Conservation (phyloP, 2,888 invertebrate genomes). For the Drosophila acutilabella region DNA sequence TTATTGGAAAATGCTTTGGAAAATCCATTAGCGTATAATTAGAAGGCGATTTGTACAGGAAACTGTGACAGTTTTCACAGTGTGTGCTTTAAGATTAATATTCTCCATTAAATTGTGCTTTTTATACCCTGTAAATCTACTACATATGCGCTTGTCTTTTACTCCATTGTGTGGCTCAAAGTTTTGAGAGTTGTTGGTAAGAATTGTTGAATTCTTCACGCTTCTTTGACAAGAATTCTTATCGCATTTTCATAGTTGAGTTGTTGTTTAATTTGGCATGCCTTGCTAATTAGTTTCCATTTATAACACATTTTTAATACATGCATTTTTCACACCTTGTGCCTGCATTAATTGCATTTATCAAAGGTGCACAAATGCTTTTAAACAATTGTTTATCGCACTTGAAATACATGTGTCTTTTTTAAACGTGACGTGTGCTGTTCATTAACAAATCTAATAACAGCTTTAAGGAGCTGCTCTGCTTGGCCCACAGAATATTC, state of each 20-base stretch:
- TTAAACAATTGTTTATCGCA: constrained; percentile 59
- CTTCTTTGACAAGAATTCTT: constrained; percentile 21
- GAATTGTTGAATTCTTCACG: constrained; percentile 2
- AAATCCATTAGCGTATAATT: constrained; percentile 54
- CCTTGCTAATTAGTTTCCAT: constrained; percentile 35
- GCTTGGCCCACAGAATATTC: constrained; percentile 5
- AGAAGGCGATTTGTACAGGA: constrained; percentile 47
- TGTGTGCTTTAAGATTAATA: constrained; percentile 16
- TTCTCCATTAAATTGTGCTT: constrained; percentile 5
- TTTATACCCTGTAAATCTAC: not conserved
- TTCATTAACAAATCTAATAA: constrained; percentile 4
- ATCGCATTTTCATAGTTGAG: constrained; percentile 51
- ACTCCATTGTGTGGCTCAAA: too few relatives aligned
- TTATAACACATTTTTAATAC: constrained; percentile 38
- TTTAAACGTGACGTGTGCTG: constrained; percentile 30
- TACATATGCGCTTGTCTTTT: too few relatives aligned
- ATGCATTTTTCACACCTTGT: constrained; percentile 55
- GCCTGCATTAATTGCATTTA: constrained; percentile 60
- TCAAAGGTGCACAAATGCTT: constrained; percentile 48
- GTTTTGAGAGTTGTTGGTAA: too few relatives aligned
- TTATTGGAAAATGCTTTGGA: constrained; percentile 32
- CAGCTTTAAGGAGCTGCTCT: constrained; percentile 25
- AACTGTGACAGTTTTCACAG: constrained; percentile 36
- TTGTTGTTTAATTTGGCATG: constrained; percentile 53
- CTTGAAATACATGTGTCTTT: constrained; percentile 50